Base-by-base conservation (phyloP, 2,113 vertebrate genomes). In the Hippocampus mohnikei region DNA sequence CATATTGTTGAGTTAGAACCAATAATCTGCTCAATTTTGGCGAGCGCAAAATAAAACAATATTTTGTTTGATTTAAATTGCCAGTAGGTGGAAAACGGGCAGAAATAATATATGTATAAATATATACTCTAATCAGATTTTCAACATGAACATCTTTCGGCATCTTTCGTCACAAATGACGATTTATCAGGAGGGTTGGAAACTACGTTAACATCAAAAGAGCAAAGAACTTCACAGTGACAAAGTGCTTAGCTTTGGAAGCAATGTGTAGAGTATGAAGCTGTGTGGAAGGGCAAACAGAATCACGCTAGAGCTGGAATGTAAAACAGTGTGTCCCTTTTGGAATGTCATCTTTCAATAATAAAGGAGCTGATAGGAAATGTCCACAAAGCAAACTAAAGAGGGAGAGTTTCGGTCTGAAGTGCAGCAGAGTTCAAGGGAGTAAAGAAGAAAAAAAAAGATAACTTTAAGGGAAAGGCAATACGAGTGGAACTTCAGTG, bases 271-370 rank as follows among this genome's bases (percentile, higher is more conserved):
- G 29, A 8, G 33, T 62, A 41, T n/a, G 33, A 41, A n/a, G 60
- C 20, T n/a, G 10, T 62, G 60, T 11, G 33, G 33, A 62, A 9
- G 16, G 18, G 20, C 15, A 33, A 61, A 61, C 59, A 11, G 18
- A 61, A 61, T 20, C 15, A 61, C 40, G 56, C 56, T 59, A 15
- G 59, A 61, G 59, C 59, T 61, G 59, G 59, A 61, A 61, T 61
- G 59, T 33, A 18, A 33, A 61, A 37, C 59, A 33, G 12, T 37
- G 11, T 12, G 15, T 61, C 29, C 60, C 33, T 41, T 62, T 62
- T 41, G 18, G 29, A 21, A 21, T 40, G 27, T 62, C 37, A 64
- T 42, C 37, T 15, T 25, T 64, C 20, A 44, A 44, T 40, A 62
- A 37, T 18, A 10, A 40, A 21, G 33, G 8, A 11, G 8, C 41